Base-by-base conservation (phyloP, 2,113 vertebrate genomes). In the Clarias gariepinus region DNA sequence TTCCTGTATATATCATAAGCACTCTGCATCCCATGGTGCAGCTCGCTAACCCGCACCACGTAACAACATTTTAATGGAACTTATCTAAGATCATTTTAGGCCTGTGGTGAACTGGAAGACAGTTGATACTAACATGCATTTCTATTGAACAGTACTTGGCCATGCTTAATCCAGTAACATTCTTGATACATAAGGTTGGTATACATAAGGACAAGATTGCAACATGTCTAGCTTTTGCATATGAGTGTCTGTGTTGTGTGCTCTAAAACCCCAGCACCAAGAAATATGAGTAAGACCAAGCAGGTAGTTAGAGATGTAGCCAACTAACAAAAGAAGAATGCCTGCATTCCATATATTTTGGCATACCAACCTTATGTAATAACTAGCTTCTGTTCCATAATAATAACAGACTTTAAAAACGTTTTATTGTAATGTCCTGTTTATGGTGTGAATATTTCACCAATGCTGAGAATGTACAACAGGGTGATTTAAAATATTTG, bases 271-370 rank as follows among this genome's bases (percentile, higher is more conserved):
- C 76, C 76, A 33, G 82, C 53, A 73, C 82, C 87, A 61, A 74
- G 64, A 28, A 25, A 87, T 28, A 28, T 53, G 7, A 3, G 28
- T 58, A 19, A 30, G 23, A 81, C 52, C 25, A 66, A 28, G 25
- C 63, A 66, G 63, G 25, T 2, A 12, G 63, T 3, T 28, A 66
- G 64, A 68, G 25, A 28, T 4, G n/a, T 28, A 41, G 66, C 28
- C 15, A 86, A 86, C 53, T 78, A 73, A 55, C 77, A 86, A 19
- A 86, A 86, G 30, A 81, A 25, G 23, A 86, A 86, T 30, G 85
- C 85, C 33, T 81, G 81, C 15, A 82, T 28, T 52, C 33, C 41
- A 41, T 41, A 41, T 41, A 41, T 41, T 41, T 3, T 79, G 60
- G 80, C 52, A 25, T 82, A 87, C 61, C 23, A 82, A 0, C 85